phyloP scores from a whole-genome alignment of 2,888 invertebrate species.

The Trypoxylon attenuatum region DNA sequence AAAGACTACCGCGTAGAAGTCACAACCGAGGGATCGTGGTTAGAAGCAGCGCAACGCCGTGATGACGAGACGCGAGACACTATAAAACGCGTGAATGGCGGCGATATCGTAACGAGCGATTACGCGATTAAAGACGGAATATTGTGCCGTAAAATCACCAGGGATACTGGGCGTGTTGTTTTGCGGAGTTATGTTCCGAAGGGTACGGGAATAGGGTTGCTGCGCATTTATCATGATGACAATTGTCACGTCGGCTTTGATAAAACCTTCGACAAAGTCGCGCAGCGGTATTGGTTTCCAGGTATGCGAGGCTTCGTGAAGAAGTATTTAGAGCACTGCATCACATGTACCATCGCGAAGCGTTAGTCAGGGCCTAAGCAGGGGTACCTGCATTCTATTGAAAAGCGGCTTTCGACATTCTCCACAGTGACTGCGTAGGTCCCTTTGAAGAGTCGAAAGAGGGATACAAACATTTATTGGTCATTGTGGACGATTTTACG shows the following conservation, averaged over 20 bases:
- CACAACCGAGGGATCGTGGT: background rate
- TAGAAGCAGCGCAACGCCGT: constrained; percentile 1
- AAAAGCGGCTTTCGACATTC: background rate
- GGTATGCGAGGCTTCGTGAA: background rate
- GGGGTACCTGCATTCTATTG: background rate
- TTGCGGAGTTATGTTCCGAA: background rate
- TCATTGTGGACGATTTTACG: constrained; percentile 7
- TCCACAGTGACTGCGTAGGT: constrained; percentile 16
- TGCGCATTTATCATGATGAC: constrained; percentile 10
- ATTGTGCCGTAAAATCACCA: background rate
- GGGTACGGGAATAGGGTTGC: background rate
- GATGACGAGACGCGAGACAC: background rate
- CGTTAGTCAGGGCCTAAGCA: constrained; percentile 2
- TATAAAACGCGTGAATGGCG: background rate
- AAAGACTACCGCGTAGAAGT: background rate
- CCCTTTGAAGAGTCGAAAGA: constrained; percentile 2
- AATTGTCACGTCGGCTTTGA: constrained; percentile 6
- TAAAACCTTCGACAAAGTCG: constrained; percentile 7
- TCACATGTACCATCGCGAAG: background rate
- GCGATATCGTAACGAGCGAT: background rate
- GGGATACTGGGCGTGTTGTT: background rate
- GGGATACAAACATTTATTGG: constrained; percentile 4
- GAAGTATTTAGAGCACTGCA: constrained; percentile 5
- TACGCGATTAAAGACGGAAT: background rate
- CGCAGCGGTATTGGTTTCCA: constrained; percentile 5